Base-by-base conservation (phyloP, 2,888 invertebrate species). In the Dolomedes plantarius region DNA sequence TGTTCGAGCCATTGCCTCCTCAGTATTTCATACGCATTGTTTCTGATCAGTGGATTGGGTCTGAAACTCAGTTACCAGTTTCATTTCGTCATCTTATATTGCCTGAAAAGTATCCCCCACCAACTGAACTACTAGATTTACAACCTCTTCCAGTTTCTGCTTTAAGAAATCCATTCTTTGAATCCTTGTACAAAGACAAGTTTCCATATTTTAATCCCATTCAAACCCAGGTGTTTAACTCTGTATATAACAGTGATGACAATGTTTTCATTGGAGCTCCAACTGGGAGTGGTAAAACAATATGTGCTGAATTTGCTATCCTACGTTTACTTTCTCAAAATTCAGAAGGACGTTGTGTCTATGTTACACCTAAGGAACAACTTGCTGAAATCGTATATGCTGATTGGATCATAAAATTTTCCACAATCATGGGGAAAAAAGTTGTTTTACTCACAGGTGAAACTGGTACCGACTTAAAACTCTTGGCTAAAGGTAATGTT, bases 211-310 rank as follows among this genome's bases (percentile, higher is more conserved):
- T 99, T 91, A 99, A 99, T 92, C 98, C 99, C 0, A 98, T 99
- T 85, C 99, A 99, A 92, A 99, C 99, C 0, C 98, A 98, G 93
- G 98, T 99, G 6, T 99, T 99, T 92, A 99, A 99, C 91, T 97
- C 98, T 0, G 96, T 99, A 0, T 99, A 98, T 93, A 98, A 98
- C 91, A 96, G 96, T 0, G 98, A 99, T 91, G 99, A 99, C 91
- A 99, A 98, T 92, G 96, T 99, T 9, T 98, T 99, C 91, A 95
- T 99, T 86, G 97, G 97, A 0, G 97, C 97, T 0, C 97, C 97
- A 0, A 95, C 96, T 0, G 97, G 97, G 0, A 96, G 97, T 0
- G 92, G 92, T 83, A 98, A 98, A 92, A 97, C 98, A 0, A 96
- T 98, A 13, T 95, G 98, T 77, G 98, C 97, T 0, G 99, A 99